Evolutionary conservation across 2,888 invertebrate species (phyloP).

Genomic region (Eumerus sabulonum): DNA sequence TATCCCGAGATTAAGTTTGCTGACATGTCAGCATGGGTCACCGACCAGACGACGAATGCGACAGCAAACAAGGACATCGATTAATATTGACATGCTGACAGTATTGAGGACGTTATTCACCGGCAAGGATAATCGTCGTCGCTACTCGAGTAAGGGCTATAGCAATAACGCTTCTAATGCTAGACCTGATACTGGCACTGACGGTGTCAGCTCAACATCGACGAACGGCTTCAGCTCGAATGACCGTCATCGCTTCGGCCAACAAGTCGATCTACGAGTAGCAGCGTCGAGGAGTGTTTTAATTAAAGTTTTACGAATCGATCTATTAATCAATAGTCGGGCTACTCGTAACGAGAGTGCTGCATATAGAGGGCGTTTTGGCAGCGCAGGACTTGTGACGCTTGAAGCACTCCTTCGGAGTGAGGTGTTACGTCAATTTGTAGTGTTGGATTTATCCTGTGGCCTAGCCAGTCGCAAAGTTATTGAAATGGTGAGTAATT

Average conservation of each 20-base stretch:
- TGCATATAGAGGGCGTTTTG: constrained; percentile 34
- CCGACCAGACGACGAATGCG: constrained; percentile 47
- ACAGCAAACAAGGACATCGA: constrained; percentile 56
- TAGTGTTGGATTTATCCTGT: constrained; percentile 76
- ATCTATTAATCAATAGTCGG: constrained; percentile 71
- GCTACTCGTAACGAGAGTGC: constrained; percentile 9
- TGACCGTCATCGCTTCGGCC: constrained; percentile 22
- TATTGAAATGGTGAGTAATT: constrained; percentile 76
- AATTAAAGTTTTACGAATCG: constrained; percentile 73
- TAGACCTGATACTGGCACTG: no score
- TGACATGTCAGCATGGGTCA: constrained; percentile 73
- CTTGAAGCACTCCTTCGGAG: constrained; percentile 71
- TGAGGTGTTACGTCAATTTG: constrained; percentile 75
- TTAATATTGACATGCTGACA: constrained; percentile 57
- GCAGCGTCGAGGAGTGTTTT: constrained; percentile 70
- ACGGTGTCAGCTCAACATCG: neutral
- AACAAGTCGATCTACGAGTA: constrained; percentile 14
- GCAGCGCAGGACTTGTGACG: constrained; percentile 35
- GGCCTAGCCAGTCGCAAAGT: constrained; percentile 75
- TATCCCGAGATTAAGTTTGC: constrained; percentile 76
- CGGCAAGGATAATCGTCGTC: constrained; percentile 50
- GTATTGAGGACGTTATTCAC: constrained; percentile 61
- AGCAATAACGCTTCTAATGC: constrained; percentile 1
- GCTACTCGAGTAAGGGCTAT: constrained; percentile 29
- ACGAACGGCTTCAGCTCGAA: constrained; percentile 23